Evolutionary conservation across 1,140 invertebrate species (phyloP), one percentile per base, ranked within the genome.

Genomic region (Sinonovacula constricta): DNA sequence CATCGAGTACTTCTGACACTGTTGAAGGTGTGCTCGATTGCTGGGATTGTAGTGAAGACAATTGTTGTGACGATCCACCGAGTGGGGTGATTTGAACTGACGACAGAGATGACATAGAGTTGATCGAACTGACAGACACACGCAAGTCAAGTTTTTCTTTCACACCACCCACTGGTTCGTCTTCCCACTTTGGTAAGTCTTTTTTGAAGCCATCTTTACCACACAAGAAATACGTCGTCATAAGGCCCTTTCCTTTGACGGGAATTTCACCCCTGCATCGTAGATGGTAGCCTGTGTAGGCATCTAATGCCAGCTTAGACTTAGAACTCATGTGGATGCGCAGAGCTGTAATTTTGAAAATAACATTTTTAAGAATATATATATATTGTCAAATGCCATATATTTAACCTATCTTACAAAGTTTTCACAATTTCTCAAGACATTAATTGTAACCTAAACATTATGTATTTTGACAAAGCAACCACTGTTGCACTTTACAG

Each of bases 211-310:
- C 87, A 30, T 85, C 83, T 45, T 74, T 79, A 14, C 96, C 96
- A 36, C 95, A 91, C 36, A 98, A 91, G 95, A 96, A 97, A 91
- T 96, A 97, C 0, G 97, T 97, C 76, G 94, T 94, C 94, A 97
- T 95, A 87, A 93, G 94, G 39, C 96, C 97, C 91, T 97, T 97
- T 59, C 96, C 96, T 78, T 91, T 89, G 0, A 89, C 86, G 22
- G 63, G 79, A 49, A 86, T 88, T 69, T 88, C 86, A 10, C 88
- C 88, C 5, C 88, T 81, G 34, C 82, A 85, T 5, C 82, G 65
- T 10, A 87, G 51, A 57, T 83, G 76, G 69, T 89, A 89, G 3
- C 86, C 85, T n/a, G 59, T 24, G 36, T 83, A 86, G 4, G 80
- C 76, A 24, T 81, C 71, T 22, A 89, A 70, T 14, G 81, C 82